Conservation (phyloP, 2,888 invertebrate genomes). For the Cosmia trapezina region DNA sequence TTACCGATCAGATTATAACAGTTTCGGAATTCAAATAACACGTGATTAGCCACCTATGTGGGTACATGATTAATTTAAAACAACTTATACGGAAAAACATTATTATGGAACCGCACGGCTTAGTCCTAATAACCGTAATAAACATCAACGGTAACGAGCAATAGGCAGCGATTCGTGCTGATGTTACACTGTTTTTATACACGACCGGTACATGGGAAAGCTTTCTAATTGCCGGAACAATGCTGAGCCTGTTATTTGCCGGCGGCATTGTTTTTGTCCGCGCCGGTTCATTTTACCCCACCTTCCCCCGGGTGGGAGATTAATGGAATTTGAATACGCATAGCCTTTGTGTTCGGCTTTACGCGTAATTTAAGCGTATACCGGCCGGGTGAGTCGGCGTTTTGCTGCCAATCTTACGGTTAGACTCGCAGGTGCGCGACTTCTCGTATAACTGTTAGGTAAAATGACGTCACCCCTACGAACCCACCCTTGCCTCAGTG, state of each 20-base stretch:
- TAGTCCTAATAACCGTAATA: conserved; percentile 90
- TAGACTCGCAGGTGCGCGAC: conserved; percentile 81
- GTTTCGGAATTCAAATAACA: conserved; percentile 37
- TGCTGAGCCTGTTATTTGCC: conserved; percentile 90
- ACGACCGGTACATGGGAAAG: conserved; percentile 90
- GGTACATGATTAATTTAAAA: conserved; percentile 80
- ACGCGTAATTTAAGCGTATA: conserved; percentile 89
- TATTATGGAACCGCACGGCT: conserved; percentile 86
- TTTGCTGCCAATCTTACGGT: conserved; percentile 83
- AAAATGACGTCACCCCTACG: conserved; percentile 74
- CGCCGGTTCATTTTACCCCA: conserved; percentile 89
- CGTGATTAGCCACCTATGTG: conserved; percentile 54
- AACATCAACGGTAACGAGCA: conserved; percentile 90
- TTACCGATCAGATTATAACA: conserved; percentile 45
- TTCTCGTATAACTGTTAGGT: conserved; percentile 75
- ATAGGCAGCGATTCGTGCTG: conserved; percentile 90
- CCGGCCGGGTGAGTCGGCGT: conserved; percentile 87
- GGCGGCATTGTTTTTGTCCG: conserved; percentile 90
- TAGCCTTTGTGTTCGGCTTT: conserved; percentile 90
- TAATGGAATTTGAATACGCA: conserved; percentile 91
- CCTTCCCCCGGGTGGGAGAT: conserved; percentile 87
- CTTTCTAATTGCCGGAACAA: conserved; percentile 91
- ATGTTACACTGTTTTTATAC: conserved; percentile 91
- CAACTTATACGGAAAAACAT: conserved; percentile 82
- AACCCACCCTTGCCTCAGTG: conserved; percentile 27